phyloP scores from a whole-genome alignment of 2,888 invertebrate species.

The Drosophila bunnanda region DNA sequence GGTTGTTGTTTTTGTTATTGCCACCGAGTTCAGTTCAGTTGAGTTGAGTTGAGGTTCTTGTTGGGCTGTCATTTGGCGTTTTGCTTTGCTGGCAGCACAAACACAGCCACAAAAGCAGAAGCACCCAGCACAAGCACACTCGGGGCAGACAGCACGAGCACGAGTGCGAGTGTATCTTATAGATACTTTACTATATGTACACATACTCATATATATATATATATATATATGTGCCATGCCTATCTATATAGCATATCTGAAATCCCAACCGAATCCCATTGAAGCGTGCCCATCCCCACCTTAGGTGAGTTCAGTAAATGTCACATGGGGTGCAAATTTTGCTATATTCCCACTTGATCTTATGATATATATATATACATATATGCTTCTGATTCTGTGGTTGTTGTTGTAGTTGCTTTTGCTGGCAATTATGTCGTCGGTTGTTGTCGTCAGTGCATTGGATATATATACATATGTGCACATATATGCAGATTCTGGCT shows the following conservation, averaged over 20 bases:
- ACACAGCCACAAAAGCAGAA: constrained; percentile 20
- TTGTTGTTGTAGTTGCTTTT: neutral
- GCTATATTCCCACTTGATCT: constrained; percentile 26
- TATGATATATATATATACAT: neutral
- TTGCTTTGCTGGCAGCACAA: constrained; percentile 73
- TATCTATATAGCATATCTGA: constrained; percentile 40
- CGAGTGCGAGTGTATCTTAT: constrained; percentile 27
- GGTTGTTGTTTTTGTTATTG: constrained; percentile 1
- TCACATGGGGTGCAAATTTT: constrained; percentile 43
- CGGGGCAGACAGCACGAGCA: constrained; percentile 42
- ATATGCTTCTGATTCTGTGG: neutral
- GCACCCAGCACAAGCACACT: too few species aligned
- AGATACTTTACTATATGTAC: constrained; percentile 38
- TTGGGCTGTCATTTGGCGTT: constrained; percentile 65
- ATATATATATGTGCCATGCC: constrained; percentile 8
- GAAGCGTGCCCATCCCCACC: constrained; percentile 31
- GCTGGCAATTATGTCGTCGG: constrained; percentile 45
- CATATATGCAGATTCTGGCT: constrained; percentile 13
- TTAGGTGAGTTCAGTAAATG: constrained; percentile 43
- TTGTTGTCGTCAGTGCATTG: constrained; percentile 48
- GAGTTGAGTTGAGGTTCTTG: constrained; percentile 31
- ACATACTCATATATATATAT: neutral
- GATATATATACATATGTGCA: too few species aligned
- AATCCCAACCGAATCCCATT: constrained; percentile 42
- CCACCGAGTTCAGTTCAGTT: constrained; percentile 12